Evolutionary conservation across 2,113 vertebrate species (phyloP).

Genomic region (Poeciliopsis prolifica): DNA sequence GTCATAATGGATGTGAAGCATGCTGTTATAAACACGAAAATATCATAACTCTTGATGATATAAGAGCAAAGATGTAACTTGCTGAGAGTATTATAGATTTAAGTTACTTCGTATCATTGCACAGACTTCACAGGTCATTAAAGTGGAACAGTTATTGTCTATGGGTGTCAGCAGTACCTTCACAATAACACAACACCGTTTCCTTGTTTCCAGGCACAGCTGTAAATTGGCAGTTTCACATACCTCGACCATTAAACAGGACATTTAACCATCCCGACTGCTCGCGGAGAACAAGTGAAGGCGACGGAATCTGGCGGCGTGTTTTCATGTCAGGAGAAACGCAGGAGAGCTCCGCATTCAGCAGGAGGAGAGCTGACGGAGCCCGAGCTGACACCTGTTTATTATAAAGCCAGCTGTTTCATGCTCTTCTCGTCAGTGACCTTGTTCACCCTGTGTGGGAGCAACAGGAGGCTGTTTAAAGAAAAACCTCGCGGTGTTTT

Average conservation of each 20-base stretch:
- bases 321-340: conserved; percentile 51
- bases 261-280: conserved; percentile 66
- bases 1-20: background rate
- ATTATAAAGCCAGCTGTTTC: background rate
- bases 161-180: background rate
- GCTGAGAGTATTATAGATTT: background rate
- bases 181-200: conserved; percentile 9
- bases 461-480: background rate
- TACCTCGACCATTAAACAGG: conserved; percentile 71
- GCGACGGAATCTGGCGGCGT: conserved; percentile 33
- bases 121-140: background rate
- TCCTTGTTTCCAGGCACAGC: background rate
- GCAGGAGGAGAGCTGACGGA: conserved; percentile 42
- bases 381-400: conserved; percentile 38
- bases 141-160: background rate
- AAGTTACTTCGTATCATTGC: background rate
- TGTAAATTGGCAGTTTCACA: conserved; percentile 24
- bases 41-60: background rate
- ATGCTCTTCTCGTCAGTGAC: background rate
- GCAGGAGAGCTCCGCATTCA: conserved; percentile 31
- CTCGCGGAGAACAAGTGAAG: conserved; percentile 39
- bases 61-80: background rate
- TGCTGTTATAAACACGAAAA: background rate
- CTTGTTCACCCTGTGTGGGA: background rate
- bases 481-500: conserved; percentile 29